Evolutionary conservation across 23 tunicate species (phyloP).

Genomic region (Ascidia mentula): DNA sequence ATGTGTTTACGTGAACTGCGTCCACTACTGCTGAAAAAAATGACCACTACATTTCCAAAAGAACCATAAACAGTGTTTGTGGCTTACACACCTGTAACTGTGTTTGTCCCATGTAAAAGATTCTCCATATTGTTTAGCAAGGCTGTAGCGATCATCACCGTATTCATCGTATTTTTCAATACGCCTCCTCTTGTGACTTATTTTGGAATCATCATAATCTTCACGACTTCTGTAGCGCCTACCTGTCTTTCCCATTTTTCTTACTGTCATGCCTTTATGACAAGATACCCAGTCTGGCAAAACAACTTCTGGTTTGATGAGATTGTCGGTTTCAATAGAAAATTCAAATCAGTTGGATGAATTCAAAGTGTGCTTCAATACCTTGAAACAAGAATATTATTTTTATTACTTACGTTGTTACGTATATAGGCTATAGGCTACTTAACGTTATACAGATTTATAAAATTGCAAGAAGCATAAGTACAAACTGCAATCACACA

Average conservation of each 20-base stretch:
- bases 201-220: conserved; percentile 35
- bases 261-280: conserved; percentile 72
- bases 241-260: conserved; percentile 60
- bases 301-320: not conserved
- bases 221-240: conserved; percentile 77
- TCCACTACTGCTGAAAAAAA: conserved; percentile 18
- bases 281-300: not conserved
- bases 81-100: conserved; percentile 40
- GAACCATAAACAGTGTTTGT: not conserved
- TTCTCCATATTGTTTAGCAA: conserved; percentile 1
- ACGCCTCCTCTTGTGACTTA: conserved; percentile 50
- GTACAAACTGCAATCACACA: too few relatives aligned
- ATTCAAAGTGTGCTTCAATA: too few relatives aligned
- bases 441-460: too few relatives aligned
- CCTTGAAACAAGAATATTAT: too few relatives aligned
- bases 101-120: conserved; percentile 56
- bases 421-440: too few relatives aligned
- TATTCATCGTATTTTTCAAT: conserved; percentile 38
- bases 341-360: too few relatives aligned
- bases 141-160: conserved; percentile 38
- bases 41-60: not conserved
- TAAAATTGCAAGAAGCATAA: too few relatives aligned
- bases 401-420: too few relatives aligned
- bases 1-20: conserved; percentile 1
- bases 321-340: too few relatives aligned